Conservation (phyloP, 2,113 vertebrate genomes). For the Tamias sibiricus region DNA sequence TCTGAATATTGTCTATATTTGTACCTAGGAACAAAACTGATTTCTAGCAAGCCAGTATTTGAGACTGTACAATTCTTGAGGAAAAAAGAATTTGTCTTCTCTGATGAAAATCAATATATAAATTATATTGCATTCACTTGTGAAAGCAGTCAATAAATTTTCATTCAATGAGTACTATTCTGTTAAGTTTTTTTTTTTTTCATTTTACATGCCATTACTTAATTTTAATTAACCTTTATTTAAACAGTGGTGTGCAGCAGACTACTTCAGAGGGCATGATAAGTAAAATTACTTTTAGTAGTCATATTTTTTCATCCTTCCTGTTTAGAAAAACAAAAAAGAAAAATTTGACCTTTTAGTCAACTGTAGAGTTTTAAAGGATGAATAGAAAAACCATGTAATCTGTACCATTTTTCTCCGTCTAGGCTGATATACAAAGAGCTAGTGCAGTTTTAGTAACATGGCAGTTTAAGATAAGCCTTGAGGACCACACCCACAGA, state of each 20-base stretch:
- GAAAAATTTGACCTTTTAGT: neutral
- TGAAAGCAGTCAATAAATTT: neutral
- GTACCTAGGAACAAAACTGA: neutral
- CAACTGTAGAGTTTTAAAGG: neutral
- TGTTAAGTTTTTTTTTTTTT: neutral
- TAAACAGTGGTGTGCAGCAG: neutral
- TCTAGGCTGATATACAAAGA: neutral
- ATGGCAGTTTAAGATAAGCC: neutral
- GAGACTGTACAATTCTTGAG: neutral
- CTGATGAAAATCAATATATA: neutral
- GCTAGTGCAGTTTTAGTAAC: neutral
- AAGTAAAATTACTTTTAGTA: neutral
- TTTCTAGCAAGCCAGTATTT: neutral
- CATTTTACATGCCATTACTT: neutral
- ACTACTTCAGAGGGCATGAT: neutral
- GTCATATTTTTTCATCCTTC: neutral
- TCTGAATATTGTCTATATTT: neutral
- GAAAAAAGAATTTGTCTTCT: neutral
- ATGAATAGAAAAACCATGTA: neutral
- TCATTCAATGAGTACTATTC: neutral
- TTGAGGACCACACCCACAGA: neutral
- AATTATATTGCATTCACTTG: neutral
- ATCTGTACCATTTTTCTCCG: neutral
- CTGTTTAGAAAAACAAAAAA: neutral
- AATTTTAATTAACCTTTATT: neutral